Evolutionary conservation across 1,140 invertebrate species (phyloP), one percentile per base, ranked within the genome.

Genomic region (Diachasma alloeum): DNA sequence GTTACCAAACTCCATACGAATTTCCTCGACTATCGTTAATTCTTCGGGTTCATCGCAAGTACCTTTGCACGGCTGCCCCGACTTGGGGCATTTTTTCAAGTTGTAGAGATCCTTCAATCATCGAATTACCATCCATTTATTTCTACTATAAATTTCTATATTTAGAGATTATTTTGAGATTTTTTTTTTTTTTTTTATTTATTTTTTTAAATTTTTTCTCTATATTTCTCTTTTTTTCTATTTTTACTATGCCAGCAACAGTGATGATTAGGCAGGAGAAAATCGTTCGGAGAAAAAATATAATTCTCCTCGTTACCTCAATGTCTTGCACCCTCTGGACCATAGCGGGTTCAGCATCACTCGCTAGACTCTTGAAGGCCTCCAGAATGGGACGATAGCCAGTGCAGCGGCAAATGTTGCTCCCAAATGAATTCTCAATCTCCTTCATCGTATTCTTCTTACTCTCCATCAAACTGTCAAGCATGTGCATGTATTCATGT

Each of bases 371-470:
- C 86, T 96, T 96, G 84, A 96, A 96, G 31, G 95, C 92, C 79
- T 96, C 94, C 48, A 96, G 88, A 81, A 97, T 97, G 0, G 96
- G 93, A 74, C 96, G 90, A 81, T 97, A 97, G 0, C 96, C 96
- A 1, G 96, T 97, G 85, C 96, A 97, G 63, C 96, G 91, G 77
- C 96, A 97, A 22, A 97, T 92, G 82, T 97, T 97, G 68, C 96
- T 92, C 0, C 94, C 94, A 83, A 96, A 94, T 0, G 93, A 92
- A 81, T 95, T 93, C 84, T 96, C 95, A 10, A 96, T 90, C 81
- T 95, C 91, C 37, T 91, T 86, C 92, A 93, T 93, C 0, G 91
- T 94, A 8, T 93, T 83, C 22, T 91, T 86, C 10, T 86, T 87
- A 24, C 87, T 74, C 59, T 88, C 71, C 4, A 83, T 42, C 36